phyloP scores from a whole-genome alignment of 2,888 invertebrate genomes.

The Herminia tarsipennalis region DNA sequence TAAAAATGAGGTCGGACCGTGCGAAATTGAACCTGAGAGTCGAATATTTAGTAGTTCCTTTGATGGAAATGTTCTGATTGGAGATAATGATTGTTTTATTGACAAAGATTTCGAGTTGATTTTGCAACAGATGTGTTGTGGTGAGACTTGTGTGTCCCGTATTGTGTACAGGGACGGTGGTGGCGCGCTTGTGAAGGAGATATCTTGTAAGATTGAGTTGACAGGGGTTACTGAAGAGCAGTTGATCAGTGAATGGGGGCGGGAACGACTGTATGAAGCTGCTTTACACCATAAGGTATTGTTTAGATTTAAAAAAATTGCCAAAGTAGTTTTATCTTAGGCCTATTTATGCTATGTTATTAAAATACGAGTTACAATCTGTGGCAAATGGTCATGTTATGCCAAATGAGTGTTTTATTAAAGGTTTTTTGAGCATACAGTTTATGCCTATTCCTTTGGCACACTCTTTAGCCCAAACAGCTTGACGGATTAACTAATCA shows the following conservation, averaged over 20 bases:
- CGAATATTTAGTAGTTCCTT: constrained; percentile 66
- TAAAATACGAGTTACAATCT: too few relatives aligned
- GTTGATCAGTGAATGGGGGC: constrained; percentile 85
- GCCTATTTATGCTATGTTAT: too few relatives aligned
- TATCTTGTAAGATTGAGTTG: constrained; percentile 75
- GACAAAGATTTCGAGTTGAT: constrained; percentile 84
- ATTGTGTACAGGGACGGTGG: constrained; percentile 64
- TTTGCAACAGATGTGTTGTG: constrained; percentile 81
- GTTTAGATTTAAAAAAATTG: neutral
- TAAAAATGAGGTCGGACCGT: constrained; percentile 52
- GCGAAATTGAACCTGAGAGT: constrained; percentile 65
- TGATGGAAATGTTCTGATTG: constrained; percentile 78
- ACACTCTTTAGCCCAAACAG: too few relatives aligned
- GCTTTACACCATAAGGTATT: constrained; percentile 80
- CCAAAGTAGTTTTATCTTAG: too few relatives aligned
- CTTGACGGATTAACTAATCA: too few relatives aligned
- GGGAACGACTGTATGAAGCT: constrained; percentile 79
- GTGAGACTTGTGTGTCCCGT: constrained; percentile 72
- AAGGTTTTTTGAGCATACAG: too few relatives aligned
- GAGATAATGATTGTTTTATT: constrained; percentile 75
- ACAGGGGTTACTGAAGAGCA: constrained; percentile 74
- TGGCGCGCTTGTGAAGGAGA: constrained; percentile 57
- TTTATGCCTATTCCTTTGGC: too few relatives aligned
- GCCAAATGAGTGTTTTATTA: too few relatives aligned
- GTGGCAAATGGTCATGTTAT: too few relatives aligned